Conservation (phyloP, 2,113 vertebrate species). For the Hippocampus zosterae region DNA sequence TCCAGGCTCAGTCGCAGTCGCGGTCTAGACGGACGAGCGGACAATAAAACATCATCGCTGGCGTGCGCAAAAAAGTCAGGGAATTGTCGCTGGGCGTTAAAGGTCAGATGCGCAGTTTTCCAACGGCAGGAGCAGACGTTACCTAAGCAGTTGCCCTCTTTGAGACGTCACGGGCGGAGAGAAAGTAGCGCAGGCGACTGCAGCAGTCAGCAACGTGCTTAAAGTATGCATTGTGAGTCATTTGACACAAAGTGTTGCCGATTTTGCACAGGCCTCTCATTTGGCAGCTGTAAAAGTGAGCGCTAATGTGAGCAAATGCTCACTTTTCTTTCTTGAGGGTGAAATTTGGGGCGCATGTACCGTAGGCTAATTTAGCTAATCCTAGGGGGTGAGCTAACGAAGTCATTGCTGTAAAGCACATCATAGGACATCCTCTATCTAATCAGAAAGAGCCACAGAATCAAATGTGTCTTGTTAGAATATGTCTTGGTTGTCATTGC, state of each 20-base stretch:
- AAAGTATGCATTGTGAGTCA: not conserved
- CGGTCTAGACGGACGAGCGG: conserved; percentile 54
- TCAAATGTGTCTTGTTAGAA: not conserved
- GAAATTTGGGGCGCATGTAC: too few relatives aligned
- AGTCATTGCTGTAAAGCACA: not conserved
- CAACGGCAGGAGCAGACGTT: conserved; percentile 61
- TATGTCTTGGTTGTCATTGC: not conserved
- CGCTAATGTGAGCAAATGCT: not conserved
- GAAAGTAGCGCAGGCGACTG: not conserved
- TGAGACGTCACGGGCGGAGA: not conserved
- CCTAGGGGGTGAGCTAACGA: too few relatives aligned
- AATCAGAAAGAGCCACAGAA: not conserved
- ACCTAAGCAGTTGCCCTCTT: conserved; percentile 49
- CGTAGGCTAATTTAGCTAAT: too few relatives aligned
- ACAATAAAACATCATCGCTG: conserved; percentile 31
- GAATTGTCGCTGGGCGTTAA: not conserved
- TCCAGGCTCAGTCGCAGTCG: conserved; percentile 39
- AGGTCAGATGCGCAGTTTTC: conserved; percentile 36
- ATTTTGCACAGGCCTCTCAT: not conserved
- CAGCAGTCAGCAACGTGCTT: not conserved
- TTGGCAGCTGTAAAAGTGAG: not conserved
- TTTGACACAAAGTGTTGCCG: conserved; percentile 1
- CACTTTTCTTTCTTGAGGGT: too few relatives aligned
- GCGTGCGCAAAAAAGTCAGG: conserved; percentile 18
- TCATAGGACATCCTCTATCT: not conserved